A percentile compares a stretch with the other conserved stretches of the same genome.
These are phyloP conservation scores for Porites evermanni DNA, from an alignment of 92 coral and sea anemone species.

Conservation along the genomic window DNA sequence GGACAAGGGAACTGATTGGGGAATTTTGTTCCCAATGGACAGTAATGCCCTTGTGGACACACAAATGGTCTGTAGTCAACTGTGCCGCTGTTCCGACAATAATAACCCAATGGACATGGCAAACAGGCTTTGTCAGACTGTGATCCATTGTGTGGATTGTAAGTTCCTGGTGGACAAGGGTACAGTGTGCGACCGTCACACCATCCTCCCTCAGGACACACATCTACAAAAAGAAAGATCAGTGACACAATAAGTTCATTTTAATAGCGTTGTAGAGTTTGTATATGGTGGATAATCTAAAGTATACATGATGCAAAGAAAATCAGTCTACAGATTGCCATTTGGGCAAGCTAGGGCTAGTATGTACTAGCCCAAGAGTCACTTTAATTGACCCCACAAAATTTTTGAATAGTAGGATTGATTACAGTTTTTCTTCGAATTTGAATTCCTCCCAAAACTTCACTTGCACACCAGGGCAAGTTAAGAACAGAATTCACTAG, in stretches of 20 bases:
- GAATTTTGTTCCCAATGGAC: slow-evolving; percentile 91
- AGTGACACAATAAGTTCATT: not conserved
- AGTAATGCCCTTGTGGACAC: slow-evolving; percentile 95
- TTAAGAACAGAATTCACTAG: too few relatives aligned
- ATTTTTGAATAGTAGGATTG: too few relatives aligned
- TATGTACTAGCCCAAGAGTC: too few relatives aligned
- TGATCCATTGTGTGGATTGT: slow-evolving; percentile 84
- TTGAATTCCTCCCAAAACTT: too few relatives aligned
- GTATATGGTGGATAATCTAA: too few relatives aligned
- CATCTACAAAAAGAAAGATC: slow-evolving; percentile 60
- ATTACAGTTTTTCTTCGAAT: too few relatives aligned
- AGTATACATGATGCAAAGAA: too few relatives aligned
- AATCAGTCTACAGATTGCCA: too few relatives aligned
- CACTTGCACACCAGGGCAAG: too few relatives aligned
- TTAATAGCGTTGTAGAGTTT: too few relatives aligned
- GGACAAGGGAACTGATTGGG: slow-evolving; percentile 96
- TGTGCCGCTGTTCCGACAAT: slow-evolving; percentile 85
- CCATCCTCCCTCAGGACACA: slow-evolving; percentile 94
- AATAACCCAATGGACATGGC: slow-evolving; percentile 90
- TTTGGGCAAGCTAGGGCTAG: too few relatives aligned
- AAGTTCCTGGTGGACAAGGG: slow-evolving; percentile 93
- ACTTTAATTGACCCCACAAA: too few relatives aligned
- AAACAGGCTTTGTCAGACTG: slow-evolving; percentile 69
- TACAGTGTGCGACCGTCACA: slow-evolving; percentile 92
- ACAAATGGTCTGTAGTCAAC: slow-evolving; percentile 65